Base-by-base conservation (phyloP, 1,140 invertebrate species). In the Listronotus oregonensis region DNA sequence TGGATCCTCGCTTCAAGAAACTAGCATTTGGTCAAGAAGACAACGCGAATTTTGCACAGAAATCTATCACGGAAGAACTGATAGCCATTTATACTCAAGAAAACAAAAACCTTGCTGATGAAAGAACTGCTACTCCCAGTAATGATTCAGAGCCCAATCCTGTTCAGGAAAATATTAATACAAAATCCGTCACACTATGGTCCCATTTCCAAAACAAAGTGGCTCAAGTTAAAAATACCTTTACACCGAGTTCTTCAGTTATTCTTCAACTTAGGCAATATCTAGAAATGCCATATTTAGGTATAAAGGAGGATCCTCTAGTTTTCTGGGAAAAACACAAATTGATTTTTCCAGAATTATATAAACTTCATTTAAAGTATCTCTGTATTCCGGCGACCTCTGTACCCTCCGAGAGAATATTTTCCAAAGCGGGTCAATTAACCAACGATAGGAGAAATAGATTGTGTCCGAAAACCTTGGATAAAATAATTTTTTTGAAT, bases 1-100 rank as follows among this genome's bases (percentile, higher is more conserved):
- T 76, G 14, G 74, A 76, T 60, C 73, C 75, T 12, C 64, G 74
- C 31, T 76, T 72, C 61, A 76, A 76, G 59, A 73, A 74, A 66
- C 37, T 54, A 63, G 71, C 60, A 27, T 76, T 76, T 71, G 71
- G 72, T n/a, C 17, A 57, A 17, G 31, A 65, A 18, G 62, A 64
- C 39, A 77, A 76, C 70, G 73, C 73, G 14, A 44, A 70, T 21
- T 71, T 70, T 52, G 71, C 69, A 39, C 31, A 75, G 61, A 63
- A 68, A 58, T 74, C 27, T 47, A 46, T 77, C 50, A 37, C 64
- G 49, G 70, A 76, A 37, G 71, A 76, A 68, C 40, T 73, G 12
- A 56, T 8, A 39, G 12, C 39, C 14, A 49, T 71, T 14, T 31
- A 60, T 42, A 42, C 21, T 44, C 2, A 50, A 37, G 32, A 57